These are phyloP conservation scores for Elanoides forficatus DNA, from an alignment of 2,113 vertebrate genomes.

Conservation along the genomic window DNA sequence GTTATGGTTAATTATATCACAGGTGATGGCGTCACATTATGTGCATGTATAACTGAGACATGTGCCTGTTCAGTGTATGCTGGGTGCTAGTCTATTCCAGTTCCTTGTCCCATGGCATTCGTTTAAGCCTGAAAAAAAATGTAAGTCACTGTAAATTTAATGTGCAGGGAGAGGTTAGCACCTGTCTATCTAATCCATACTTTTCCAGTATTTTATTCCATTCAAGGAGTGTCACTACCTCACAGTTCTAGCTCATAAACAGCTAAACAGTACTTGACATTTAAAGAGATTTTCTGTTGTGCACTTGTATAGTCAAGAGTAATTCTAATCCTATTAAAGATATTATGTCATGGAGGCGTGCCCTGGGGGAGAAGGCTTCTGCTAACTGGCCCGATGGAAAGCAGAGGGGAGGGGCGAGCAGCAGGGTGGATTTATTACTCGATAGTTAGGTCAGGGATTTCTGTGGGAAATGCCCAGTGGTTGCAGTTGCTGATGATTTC, in stretches of 20 bases:
- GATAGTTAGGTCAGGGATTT: slow-evolving; percentile 74
- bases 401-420: slow-evolving; percentile 63
- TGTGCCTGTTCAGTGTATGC: not conserved
- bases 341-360: slow-evolving; percentile 69
- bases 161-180: not conserved
- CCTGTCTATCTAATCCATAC: not conserved
- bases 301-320: slow-evolving; percentile 81
- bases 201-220: not conserved
- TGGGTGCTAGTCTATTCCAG: not conserved
- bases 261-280: slow-evolving; percentile 72
- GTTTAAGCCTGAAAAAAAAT: not conserved
- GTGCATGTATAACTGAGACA: not conserved
- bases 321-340: slow-evolving; percentile 84
- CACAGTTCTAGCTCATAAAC: not conserved
- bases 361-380: slow-evolving; percentile 40
- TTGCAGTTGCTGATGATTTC: slow-evolving; percentile 83
- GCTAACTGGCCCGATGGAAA: slow-evolving; percentile 70
- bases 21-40: not conserved
- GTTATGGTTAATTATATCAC: not conserved
- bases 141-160: not conserved
- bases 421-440: slow-evolving; percentile 71
- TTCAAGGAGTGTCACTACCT: not conserved
- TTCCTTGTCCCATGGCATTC: not conserved
- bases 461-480: slow-evolving; percentile 79
- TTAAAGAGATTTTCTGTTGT: slow-evolving; percentile 66